Evolutionary conservation across 2,888 invertebrate species (phyloP).

Genomic region (Barypeithes pellucidus): DNA sequence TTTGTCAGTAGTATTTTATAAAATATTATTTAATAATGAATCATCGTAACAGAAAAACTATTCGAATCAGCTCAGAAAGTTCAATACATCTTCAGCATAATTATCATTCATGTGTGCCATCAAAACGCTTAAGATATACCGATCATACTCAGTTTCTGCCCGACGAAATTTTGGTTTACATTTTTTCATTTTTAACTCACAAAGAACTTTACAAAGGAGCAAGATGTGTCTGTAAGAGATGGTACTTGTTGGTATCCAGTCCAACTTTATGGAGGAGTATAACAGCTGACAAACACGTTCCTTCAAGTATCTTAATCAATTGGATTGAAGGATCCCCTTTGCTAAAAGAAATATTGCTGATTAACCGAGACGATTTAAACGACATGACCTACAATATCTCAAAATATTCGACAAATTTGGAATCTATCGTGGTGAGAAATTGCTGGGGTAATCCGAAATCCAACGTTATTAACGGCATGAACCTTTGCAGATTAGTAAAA

Average conservation of each 20-base stretch:
- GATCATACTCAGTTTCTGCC: constrained; percentile 54
- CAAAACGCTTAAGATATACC: constrained; percentile 49
- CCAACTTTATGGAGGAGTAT: constrained; percentile 59
- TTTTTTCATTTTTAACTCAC: constrained; percentile 58
- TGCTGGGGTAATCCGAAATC: constrained; percentile 51
- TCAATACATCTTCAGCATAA: background rate
- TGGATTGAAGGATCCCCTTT: constrained; percentile 59
- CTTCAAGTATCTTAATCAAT: constrained; percentile 54
- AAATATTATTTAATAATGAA: constrained; percentile 20
- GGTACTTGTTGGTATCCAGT: constrained; percentile 55
- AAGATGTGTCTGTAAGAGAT: constrained; percentile 58
- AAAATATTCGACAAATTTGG: constrained; percentile 53
- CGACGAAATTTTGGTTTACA: constrained; percentile 57
- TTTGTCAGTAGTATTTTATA: constrained; percentile 29
- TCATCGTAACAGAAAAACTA: background rate
- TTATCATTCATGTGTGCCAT: constrained; percentile 21
- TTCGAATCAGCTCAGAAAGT: constrained; percentile 8
- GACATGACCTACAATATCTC: constrained; percentile 50
- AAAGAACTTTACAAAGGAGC: constrained; percentile 55
- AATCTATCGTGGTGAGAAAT: constrained; percentile 55
- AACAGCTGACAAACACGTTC: constrained; percentile 54
- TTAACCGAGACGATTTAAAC: constrained; percentile 56
- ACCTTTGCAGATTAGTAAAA: constrained; percentile 56
- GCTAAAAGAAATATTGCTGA: constrained; percentile 54
- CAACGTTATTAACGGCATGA: constrained; percentile 50